Conservation (phyloP, 1,140 invertebrate species). For the Penaeus vannamei region DNA sequence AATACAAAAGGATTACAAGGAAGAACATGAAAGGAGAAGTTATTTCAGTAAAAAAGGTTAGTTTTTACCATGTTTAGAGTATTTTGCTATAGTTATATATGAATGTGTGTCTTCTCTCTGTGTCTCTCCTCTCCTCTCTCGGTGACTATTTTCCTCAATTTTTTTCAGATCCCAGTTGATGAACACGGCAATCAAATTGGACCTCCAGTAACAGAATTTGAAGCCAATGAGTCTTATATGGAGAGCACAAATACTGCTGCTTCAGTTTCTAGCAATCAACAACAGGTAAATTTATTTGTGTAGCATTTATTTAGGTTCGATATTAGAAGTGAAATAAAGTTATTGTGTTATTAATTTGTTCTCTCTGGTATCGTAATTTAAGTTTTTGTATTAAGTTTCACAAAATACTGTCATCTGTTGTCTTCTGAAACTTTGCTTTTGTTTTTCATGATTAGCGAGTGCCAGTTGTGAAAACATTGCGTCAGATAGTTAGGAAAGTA, state of each 20-base stretch:
- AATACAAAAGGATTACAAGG: conserved; percentile 45
- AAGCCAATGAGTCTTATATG: background rate
- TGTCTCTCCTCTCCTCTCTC: too few relatives aligned
- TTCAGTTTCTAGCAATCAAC: background rate
- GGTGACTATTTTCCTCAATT: too few relatives aligned
- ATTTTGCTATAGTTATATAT: background rate
- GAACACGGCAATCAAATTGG: conserved; percentile 53
- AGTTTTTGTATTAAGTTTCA: too few relatives aligned
- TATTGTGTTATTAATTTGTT: too few relatives aligned
- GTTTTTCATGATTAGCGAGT: conserved; percentile 18
- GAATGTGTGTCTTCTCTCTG: background rate
- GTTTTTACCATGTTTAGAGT: background rate
- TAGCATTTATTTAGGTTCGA: background rate
- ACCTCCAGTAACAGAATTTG: conserved; percentile 43
- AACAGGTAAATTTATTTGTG: conserved; percentile 3
- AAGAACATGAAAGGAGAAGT: conserved; percentile 43
- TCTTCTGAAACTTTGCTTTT: background rate
- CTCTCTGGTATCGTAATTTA: too few relatives aligned
- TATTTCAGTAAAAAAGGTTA: conserved; percentile 55
- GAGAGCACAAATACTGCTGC: conserved; percentile 17
- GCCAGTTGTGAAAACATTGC: conserved; percentile 47
- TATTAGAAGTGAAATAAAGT: too few relatives aligned
- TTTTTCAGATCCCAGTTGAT: conserved; percentile 53
- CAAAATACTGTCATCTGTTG: too few relatives aligned
- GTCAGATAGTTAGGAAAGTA: conserved; percentile 51